A percentile compares a stretch with the other conserved stretches of the same genome.
Evolutionary conservation across 2,797 vertebrate genomes (phyloP).

Genomic region (Anguilla obscura): DNA sequence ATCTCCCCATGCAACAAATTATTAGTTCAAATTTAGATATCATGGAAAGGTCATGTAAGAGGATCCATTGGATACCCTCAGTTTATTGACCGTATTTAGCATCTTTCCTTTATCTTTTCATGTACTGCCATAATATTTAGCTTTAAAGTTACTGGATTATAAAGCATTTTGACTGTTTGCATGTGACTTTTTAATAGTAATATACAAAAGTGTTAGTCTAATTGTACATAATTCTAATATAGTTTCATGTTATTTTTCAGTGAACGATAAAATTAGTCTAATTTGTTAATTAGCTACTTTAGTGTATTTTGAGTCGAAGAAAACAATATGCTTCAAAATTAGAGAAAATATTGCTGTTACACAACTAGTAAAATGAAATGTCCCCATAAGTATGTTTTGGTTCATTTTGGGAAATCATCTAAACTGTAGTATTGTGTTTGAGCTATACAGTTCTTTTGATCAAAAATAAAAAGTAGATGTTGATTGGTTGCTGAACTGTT

Average conservation of each 20-base stretch:
- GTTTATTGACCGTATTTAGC: not conserved
- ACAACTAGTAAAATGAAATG: no score
- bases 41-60: not conserved
- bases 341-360: not conserved
- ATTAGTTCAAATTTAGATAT: not conserved
- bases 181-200: not conserved
- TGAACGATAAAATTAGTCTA: not conserved
- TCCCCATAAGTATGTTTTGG: no score
- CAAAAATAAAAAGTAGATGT: no score
- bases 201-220: not conserved
- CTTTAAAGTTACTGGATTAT: not conserved
- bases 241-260: not conserved
- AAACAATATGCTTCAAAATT: not conserved
- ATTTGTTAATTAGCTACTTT: not conserved
- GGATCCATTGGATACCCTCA: not conserved
- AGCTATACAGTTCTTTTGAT: no score
- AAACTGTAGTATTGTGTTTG: not conserved
- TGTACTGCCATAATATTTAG: not conserved
- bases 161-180: not conserved
- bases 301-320: not conserved
- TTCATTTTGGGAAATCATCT: not conserved
- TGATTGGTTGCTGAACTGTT: no score
- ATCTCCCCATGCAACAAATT: not conserved
- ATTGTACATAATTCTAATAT: not conserved
- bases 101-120: not conserved